Evolutionary conservation across 2,888 invertebrate species (phyloP).

Genomic region (Drosophila hawaiiensis): DNA sequence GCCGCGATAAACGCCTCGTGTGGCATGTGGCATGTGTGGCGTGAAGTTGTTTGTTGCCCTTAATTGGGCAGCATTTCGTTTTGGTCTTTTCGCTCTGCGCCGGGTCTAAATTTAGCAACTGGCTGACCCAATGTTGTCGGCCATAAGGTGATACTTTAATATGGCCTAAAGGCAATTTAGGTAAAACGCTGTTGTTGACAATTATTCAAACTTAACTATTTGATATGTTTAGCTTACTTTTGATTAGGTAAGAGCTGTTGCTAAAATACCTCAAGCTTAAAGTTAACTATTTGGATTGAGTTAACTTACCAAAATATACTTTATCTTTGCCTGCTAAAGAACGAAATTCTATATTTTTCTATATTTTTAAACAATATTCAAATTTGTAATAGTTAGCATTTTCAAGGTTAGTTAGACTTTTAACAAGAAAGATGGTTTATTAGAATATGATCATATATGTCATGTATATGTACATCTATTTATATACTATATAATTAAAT

Average conservation of each 20-base stretch:
- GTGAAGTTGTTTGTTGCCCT: slow-evolving; percentile 80
- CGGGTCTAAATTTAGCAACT: slow-evolving; percentile 61
- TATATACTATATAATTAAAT: not conserved
- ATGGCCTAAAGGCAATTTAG: slow-evolving; percentile 10
- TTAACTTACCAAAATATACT: not conserved
- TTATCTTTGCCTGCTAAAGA: not conserved
- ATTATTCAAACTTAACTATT: not conserved
- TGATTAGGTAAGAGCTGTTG: not conserved
- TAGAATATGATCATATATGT: not conserved
- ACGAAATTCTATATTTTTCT: not conserved
- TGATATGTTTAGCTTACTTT: not conserved
- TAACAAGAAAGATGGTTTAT: not conserved
- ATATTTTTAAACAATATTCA: not conserved
- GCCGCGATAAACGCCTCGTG: slow-evolving; percentile 72
- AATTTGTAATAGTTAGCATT: not conserved
- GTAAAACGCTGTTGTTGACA: not conserved
- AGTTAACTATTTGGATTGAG: not conserved
- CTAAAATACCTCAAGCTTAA: not conserved
- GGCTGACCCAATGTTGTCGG: slow-evolving; percentile 61
- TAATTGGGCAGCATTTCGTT: slow-evolving; percentile 71
- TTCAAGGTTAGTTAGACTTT: not conserved
- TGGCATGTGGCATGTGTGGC: slow-evolving; percentile 79
- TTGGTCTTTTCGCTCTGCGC: slow-evolving; percentile 14
- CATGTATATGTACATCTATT: not conserved
- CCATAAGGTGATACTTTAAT: slow-evolving; percentile 24